Conservation (phyloP, 2,113 vertebrate species). For the Rhinoderma darwinii region DNA sequence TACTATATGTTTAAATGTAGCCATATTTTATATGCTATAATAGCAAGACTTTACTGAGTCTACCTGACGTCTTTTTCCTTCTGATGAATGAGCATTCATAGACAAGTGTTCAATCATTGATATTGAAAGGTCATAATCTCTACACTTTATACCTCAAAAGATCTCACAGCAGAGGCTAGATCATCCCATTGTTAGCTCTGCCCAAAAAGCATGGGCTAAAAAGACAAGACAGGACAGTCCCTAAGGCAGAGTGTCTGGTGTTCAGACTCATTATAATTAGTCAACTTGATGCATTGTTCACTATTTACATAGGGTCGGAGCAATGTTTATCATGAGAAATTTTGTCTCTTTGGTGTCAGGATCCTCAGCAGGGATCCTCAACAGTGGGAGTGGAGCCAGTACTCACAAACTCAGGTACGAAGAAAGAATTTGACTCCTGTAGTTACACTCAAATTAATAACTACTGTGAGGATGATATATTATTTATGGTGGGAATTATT, state of each 20-base stretch:
- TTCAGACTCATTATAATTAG: slow-evolving; percentile 70
- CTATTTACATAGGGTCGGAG: slow-evolving; percentile 69
- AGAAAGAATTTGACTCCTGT: neutral
- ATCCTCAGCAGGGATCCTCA: slow-evolving; percentile 62
- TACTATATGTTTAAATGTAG: neutral
- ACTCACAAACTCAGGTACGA: slow-evolving; percentile 62
- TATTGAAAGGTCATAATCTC: slow-evolving; percentile 27
- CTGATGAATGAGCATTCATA: slow-evolving; percentile 59
- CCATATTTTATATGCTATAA: neutral
- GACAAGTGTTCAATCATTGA: slow-evolving; percentile 60
- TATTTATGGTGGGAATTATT: slow-evolving; percentile 39
- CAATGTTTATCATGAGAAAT: slow-evolving; percentile 70
- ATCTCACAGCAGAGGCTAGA: slow-evolving; percentile 12
- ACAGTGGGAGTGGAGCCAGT: slow-evolving; percentile 46
- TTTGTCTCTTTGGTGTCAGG: slow-evolving; percentile 70
- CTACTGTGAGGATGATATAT: slow-evolving; percentile 48
- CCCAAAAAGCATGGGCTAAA: slow-evolving; percentile 8
- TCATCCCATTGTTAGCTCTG: slow-evolving; percentile 1
- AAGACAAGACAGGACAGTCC: slow-evolving; percentile 57
- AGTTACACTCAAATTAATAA: slow-evolving; percentile 33
- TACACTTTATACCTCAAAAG: slow-evolving; percentile 27
- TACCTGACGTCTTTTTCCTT: slow-evolving; percentile 61
- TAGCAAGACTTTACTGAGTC: neutral
- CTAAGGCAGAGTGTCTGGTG: slow-evolving; percentile 62
- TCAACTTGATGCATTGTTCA: slow-evolving; percentile 72